phyloP scores from a whole-genome alignment of 2,888 invertebrate genomes.

The Drosophila niveifrons region DNA sequence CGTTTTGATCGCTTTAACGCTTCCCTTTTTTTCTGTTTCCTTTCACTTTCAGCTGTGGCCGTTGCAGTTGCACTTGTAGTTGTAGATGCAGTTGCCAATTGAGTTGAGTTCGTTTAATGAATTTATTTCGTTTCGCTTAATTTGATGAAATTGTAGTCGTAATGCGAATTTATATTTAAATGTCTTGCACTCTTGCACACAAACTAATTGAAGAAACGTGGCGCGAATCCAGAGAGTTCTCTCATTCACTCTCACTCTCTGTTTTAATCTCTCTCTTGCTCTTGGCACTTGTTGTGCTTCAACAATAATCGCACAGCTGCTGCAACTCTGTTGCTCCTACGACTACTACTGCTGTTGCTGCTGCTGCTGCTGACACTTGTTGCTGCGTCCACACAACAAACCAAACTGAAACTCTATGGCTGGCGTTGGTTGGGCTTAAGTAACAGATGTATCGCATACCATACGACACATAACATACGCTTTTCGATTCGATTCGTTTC shows the following conservation, averaged over 20 bases:
- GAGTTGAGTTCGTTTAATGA: conserved; percentile 59
- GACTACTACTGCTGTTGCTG: conserved; percentile 22
- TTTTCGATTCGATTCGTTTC: conserved; percentile 37
- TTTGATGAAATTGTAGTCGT: conserved; percentile 57
- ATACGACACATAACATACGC: conserved; percentile 26
- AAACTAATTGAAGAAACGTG: conserved; percentile 50
- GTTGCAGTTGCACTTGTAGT: conserved; percentile 17
- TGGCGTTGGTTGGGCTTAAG: conserved; percentile 65
- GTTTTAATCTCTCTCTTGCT: background rate
- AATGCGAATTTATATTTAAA: conserved; percentile 70
- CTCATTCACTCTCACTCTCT: conserved; percentile 1
- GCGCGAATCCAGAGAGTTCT: conserved; percentile 11
- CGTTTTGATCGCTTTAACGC: conserved; percentile 4
- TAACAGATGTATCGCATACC: conserved; percentile 61
- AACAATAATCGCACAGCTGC: conserved; percentile 35
- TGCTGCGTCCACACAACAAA: conserved; percentile 78
- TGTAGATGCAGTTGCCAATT: conserved; percentile 59
- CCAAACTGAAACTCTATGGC: conserved; percentile 76
- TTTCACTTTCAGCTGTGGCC: conserved; percentile 59
- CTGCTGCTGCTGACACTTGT: conserved; percentile 65
- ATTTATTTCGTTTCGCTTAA: conserved; percentile 68
- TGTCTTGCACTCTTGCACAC: conserved; percentile 46
- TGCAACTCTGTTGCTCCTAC: conserved; percentile 22
- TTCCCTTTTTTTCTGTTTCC: conserved; percentile 33
- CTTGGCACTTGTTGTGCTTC: conserved; percentile 78